phyloP scores from a whole-genome alignment of 2,888 invertebrate genomes.

The Ophioninae sp. region DNA sequence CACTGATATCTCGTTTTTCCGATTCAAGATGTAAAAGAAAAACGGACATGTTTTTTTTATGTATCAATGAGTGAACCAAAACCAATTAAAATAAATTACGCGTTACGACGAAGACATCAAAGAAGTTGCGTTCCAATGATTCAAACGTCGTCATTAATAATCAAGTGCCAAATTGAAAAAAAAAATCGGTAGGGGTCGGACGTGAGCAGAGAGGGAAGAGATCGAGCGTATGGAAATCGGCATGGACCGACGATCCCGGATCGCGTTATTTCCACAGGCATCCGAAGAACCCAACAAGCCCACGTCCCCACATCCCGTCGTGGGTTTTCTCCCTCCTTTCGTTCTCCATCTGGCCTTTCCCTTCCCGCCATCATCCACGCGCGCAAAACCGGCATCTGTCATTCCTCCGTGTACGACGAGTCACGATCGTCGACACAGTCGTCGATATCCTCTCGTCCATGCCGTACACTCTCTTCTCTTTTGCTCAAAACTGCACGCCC shows the following conservation, averaged over 20 bases:
- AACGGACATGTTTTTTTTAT: no score
- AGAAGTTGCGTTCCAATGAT: no score
- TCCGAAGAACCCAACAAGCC: slow-evolving; percentile 28
- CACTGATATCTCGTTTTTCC: no score
- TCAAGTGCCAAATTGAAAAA: neutral
- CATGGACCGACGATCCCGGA: slow-evolving; percentile 22
- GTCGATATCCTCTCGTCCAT: slow-evolving; percentile 58
- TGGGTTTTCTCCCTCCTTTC: slow-evolving; percentile 27
- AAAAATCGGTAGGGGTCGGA: neutral
- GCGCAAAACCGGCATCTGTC: slow-evolving; percentile 69
- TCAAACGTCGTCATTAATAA: no score
- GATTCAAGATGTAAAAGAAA: no score
- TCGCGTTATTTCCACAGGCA: slow-evolving; percentile 43
- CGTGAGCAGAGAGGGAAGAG: neutral
- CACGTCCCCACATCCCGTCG: slow-evolving; percentile 32
- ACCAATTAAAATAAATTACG: no score
- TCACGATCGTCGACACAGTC: slow-evolving; percentile 64
- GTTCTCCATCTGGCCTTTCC: slow-evolving; percentile 15
- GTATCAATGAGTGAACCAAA: no score
- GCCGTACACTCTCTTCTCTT: neutral
- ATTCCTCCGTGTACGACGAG: slow-evolving; percentile 67
- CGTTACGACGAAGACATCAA: no score
- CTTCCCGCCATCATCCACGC: slow-evolving; percentile 17
- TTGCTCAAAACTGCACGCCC: neutral
- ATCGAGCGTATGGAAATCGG: slow-evolving; percentile 43